Evolutionary conservation across 1,140 invertebrate species (phyloP).

Genomic region (Drosophila setifemur): DNA sequence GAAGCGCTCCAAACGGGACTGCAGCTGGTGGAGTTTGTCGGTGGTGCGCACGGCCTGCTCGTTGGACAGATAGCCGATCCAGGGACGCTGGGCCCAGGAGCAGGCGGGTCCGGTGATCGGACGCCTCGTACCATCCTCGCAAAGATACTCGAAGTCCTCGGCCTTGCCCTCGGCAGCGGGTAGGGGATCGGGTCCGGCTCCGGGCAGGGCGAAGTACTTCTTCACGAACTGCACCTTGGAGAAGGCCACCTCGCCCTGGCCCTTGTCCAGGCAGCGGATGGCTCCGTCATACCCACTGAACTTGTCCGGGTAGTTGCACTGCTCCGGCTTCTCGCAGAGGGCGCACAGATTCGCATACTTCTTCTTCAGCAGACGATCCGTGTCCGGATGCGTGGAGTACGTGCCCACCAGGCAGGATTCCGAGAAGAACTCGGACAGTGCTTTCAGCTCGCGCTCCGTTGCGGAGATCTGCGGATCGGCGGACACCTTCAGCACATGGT

Average conservation of each 20-base stretch:
- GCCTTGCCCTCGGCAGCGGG: conserved; percentile 83
- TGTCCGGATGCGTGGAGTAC: conserved; percentile 90
- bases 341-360: conserved; percentile 89
- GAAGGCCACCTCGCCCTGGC: conserved; percentile 92
- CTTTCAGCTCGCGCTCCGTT: conserved; percentile 89
- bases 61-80: conserved; percentile 89
- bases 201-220: conserved; percentile 87
- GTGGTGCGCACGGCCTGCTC: conserved; percentile 84
- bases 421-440: conserved; percentile 88
- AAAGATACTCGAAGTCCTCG: conserved; percentile 88
- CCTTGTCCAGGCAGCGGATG: conserved; percentile 90
- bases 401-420: conserved; percentile 90
- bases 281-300: conserved; percentile 93
- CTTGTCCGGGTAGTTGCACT: conserved; percentile 91
- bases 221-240: conserved; percentile 91
- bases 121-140: conserved; percentile 90
- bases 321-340: conserved; percentile 88
- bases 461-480: conserved; percentile 87
- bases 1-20: conserved; percentile 72
- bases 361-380: conserved; percentile 86
- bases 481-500: conserved; percentile 86
- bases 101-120: conserved; percentile 88
- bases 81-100: conserved; percentile 91
- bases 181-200: background rate
- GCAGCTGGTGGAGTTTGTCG: conserved; percentile 73